Evolutionary conservation across 2,888 invertebrate genomes (phyloP).

Genomic region (Embidobia sp.): DNA sequence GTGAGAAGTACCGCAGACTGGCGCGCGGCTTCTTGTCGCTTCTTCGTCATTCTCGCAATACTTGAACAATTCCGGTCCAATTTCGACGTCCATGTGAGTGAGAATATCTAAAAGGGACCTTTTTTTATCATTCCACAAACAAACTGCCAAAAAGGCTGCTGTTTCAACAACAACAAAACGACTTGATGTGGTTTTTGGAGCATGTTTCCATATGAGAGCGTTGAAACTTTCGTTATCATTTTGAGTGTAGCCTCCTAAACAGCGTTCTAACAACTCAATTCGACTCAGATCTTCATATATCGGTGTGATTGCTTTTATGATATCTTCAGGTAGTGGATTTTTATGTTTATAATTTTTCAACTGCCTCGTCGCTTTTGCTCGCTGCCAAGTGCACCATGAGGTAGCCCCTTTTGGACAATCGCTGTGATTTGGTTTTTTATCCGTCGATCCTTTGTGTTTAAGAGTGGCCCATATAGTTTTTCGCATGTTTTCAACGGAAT

Average conservation of each 20-base stretch:
- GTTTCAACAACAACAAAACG: slow-evolving; percentile 4
- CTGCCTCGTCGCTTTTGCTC: slow-evolving; percentile 7
- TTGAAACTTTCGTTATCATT: slow-evolving; percentile 26
- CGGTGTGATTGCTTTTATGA: slow-evolving; percentile 3
- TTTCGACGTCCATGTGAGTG: not conserved
- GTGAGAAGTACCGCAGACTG: too few species aligned
- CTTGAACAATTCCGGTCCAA: slow-evolving; percentile 1
- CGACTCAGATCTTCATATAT: slow-evolving; percentile 11
- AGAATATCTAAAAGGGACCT: slow-evolving; percentile 8
- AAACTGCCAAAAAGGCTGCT: slow-evolving; percentile 10
- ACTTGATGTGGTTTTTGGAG: slow-evolving; percentile 19
- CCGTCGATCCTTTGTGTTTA: slow-evolving; percentile 2
- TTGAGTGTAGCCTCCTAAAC: slow-evolving; percentile 13
- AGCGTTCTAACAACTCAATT: not conserved
- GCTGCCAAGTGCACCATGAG: slow-evolving; percentile 17
- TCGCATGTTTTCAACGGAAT: slow-evolving; percentile 1
- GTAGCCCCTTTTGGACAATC: not conserved
- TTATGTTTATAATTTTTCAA: slow-evolving; percentile 5
- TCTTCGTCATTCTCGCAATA: slow-evolving; percentile 1
- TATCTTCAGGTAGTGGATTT: not conserved
- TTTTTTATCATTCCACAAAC: slow-evolving; percentile 10
- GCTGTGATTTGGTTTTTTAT: not conserved
- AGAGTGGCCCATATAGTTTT: slow-evolving; percentile 15
- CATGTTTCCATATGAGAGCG: slow-evolving; percentile 9
- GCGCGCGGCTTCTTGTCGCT: not conserved